These are phyloP conservation scores for Oryzias sinensis DNA, from an alignment of 2,797 vertebrate species.

Conservation along the genomic window DNA sequence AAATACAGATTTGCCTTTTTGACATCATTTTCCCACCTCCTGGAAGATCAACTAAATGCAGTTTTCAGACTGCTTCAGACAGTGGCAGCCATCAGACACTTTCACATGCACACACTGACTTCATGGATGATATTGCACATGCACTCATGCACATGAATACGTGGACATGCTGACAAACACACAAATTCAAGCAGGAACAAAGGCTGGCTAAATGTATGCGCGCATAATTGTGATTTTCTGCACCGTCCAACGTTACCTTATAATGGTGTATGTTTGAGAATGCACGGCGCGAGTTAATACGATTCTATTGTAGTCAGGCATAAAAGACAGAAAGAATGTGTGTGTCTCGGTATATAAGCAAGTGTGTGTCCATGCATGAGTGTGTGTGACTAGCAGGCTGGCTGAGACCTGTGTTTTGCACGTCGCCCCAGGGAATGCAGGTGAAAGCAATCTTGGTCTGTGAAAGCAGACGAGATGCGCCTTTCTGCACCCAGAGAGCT, in stretches of 20 bases:
- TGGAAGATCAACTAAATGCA: conserved; percentile 78
- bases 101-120: conserved; percentile 20
- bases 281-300: conserved; percentile 68
- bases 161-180: conserved; percentile 15
- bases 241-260: conserved; percentile 54
- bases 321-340: conserved; percentile 60
- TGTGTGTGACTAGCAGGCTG: conserved; percentile 66
- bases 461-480: conserved; percentile 77
- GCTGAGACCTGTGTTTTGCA: conserved; percentile 73
- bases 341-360: conserved; percentile 25
- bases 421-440: conserved; percentile 75
- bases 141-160: conserved; percentile 9
- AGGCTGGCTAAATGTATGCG: conserved; percentile 63
- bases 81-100: conserved; percentile 41
- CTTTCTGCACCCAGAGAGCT: conserved; percentile 75
- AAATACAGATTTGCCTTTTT: conserved; percentile 87
- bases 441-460: conserved; percentile 81
- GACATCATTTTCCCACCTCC: conserved; percentile 79
- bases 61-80: conserved; percentile 65
- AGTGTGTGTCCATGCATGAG: conserved; percentile 61
- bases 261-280: conserved; percentile 67
- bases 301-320: conserved; percentile 73
- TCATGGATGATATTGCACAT: conserved; percentile 14
- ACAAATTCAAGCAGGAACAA: conserved; percentile 39
- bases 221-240: conserved; percentile 78